Base-by-base conservation (phyloP, 1,140 invertebrate species). In the Aphelinus certus region DNA sequence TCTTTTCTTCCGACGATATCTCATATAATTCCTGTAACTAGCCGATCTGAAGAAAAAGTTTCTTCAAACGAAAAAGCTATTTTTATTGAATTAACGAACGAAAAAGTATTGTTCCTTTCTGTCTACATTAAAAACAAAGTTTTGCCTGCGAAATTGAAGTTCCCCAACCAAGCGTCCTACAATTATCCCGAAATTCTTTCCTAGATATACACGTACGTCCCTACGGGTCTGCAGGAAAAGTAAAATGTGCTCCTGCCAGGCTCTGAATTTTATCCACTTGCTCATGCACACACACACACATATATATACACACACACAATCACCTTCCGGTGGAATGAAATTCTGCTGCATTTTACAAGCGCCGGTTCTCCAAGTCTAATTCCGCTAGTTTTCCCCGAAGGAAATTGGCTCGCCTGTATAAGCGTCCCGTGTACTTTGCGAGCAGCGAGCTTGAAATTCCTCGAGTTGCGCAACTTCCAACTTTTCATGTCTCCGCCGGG, bases 401-500 rank as follows among this genome's bases (percentile, higher is more conserved):
- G 72, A 79, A 79, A 77, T 77, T 80, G 26, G 26, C 76, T 79
- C 77, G 78, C 75, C 76, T 79, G 78, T 74, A 77, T 75, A 70
- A 74, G 73, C 45, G n/a, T 1, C 9, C 3, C 46, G 7, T 6
- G 67, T 55, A 45, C 9, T 42, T 42, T 63, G 66, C 2, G 43
- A 47, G 55, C 26, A 26, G 61, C 7, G 61, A 26, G 65, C 66
- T 75, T 69, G 58, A 84, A 83, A 85, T 83, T 85, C 83, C 81
- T 81, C 82, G 80, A 80, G 82, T 84, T 83, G 82, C 81, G 83
- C 84, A 84, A 86, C 81, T 83, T 85, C 80, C 81, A 84, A 87
- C 83, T 86, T 87, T 86, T 86, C 86, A 86, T 86, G 84, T 83
- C 84, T 79, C 78, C 76, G 75, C 63, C 61, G 76, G 76, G 78